Evolutionary conservation across 1,140 invertebrate genomes (phyloP), one percentile per base, ranked within the genome.

Genomic region (Drosophila nigrodunni): DNA sequence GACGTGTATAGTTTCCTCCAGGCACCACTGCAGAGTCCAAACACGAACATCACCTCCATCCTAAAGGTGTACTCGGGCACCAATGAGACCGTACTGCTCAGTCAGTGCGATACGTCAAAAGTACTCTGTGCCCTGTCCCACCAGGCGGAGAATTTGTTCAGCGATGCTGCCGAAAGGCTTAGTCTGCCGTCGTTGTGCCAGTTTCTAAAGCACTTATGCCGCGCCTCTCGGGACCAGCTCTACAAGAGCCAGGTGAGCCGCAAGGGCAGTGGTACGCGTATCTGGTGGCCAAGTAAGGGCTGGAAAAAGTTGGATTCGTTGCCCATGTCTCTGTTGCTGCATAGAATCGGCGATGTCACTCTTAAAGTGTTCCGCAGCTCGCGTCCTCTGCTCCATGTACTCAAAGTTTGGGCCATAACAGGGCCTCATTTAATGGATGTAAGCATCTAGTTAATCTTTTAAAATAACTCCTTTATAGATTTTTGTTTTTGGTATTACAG

Each of bases 341-440:
- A 96, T 80, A 93, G 97, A 44, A 95, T 98, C 37, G 97, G 97
- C 0, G 97, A 98, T 92, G 96, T 98, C 0, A 96, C 98, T 78
- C 93, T 98, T 61, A 96, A 97, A 78, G 97, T 97, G 58, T 95
- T 97, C 0, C 95, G 96, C 70, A 97, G 97, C 77, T 96, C 97
- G 1, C 92, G 98, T 7, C 97, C 98, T 0, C 93, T 98, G 25
- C 95, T 98, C 50, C 98, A 98, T 87, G 95, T 98, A 15, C 97
- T 98, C 95, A 96, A 96, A 76, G 94, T 97, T 10, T 98, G 97
- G 97, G 97, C 96, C 62, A 96, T 97, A 2, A 95, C 97, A 5
- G 97, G 97, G 3, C 96, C 97, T 0, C 97, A 98, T 93, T 96
- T 98, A 69, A 98, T 98, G 95, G 97, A 98, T 94, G 96, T 96